phyloP scores from a whole-genome alignment of 2,888 invertebrate genomes.

The Muscina levida region DNA sequence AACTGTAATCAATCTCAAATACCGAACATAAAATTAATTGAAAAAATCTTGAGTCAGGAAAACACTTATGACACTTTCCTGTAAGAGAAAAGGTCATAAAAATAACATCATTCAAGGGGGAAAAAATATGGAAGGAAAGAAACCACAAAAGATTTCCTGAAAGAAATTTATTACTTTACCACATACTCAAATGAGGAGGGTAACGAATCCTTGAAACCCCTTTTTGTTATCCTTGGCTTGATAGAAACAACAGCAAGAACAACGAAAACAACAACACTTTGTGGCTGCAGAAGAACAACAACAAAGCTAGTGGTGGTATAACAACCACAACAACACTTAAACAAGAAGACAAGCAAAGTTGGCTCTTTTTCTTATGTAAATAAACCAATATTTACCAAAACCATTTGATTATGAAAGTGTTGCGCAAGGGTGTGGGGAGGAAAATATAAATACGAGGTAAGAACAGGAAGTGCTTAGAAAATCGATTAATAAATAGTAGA shows the following conservation, averaged over 20 bases:
- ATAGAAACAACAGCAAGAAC: too few species aligned
- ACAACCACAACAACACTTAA: constrained; percentile 17
- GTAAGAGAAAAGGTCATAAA: constrained; percentile 19
- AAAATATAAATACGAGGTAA: too few species aligned
- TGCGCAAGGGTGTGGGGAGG: background rate
- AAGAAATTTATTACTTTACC: constrained; percentile 61
- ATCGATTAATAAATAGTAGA: too few species aligned
- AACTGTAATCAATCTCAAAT: constrained; percentile 57
- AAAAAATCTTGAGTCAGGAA: constrained; percentile 26
- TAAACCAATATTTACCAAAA: constrained; percentile 61
- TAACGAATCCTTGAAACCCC: constrained; percentile 40
- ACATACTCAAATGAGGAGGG: constrained; percentile 6
- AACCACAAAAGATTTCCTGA: constrained; percentile 53
- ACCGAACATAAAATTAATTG: constrained; percentile 58
- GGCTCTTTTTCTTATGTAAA: constrained; percentile 45
- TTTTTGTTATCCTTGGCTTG: constrained; percentile 36
- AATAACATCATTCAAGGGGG: constrained; percentile 7
- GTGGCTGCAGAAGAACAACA: background rate
- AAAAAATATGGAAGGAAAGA: constrained; percentile 20
- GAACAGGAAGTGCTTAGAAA: too few species aligned
- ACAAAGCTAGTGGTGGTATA: constrained; percentile 34
- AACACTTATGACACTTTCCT: background rate
- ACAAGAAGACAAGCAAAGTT: constrained; percentile 7
- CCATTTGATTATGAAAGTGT: constrained; percentile 43
- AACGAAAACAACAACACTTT: background rate